A percentile compares a stretch with the other conserved stretches of the same genome.
phyloP scores from a whole-genome alignment of 2,113 vertebrate species.

The Phalacrocorax brasilianus region DNA sequence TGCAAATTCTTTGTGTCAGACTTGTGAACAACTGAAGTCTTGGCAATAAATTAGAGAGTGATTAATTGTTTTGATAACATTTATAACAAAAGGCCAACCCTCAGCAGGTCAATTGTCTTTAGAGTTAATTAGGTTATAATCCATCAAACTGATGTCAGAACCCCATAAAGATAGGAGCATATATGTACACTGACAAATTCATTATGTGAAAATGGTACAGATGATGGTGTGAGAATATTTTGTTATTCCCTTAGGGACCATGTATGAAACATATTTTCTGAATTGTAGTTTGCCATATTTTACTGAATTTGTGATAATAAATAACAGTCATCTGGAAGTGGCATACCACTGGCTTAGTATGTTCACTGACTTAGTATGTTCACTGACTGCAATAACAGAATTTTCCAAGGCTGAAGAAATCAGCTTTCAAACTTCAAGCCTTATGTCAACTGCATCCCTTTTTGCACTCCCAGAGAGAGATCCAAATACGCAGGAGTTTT shows the following conservation, averaged over 20 bases:
- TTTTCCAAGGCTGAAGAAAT: not conserved
- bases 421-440: not conserved
- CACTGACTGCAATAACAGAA: not conserved
- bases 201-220: not conserved
- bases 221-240: not conserved
- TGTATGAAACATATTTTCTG: not conserved
- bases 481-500: not conserved
- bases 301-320: conserved; percentile 16
- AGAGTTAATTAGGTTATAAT: conserved; percentile 54
- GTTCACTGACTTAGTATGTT: not conserved
- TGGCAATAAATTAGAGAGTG: conserved; percentile 20
- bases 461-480: not conserved
- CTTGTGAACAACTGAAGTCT: conserved; percentile 7
- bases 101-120: conserved; percentile 18
- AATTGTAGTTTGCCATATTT: conserved; percentile 11
- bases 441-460: not conserved
- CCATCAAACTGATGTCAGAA: conserved; percentile 21
- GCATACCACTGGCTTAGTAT: not conserved
- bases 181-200: not conserved
- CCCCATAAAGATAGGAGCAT: not conserved
- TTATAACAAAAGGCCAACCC: conserved; percentile 18
- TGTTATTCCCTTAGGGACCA: not conserved
- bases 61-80: conserved; percentile 62
- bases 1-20: not conserved
- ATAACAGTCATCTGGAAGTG: not conserved